Base-by-base conservation (phyloP, 2,888 invertebrate genomes). In the Trissolcus brochymenae region DNA sequence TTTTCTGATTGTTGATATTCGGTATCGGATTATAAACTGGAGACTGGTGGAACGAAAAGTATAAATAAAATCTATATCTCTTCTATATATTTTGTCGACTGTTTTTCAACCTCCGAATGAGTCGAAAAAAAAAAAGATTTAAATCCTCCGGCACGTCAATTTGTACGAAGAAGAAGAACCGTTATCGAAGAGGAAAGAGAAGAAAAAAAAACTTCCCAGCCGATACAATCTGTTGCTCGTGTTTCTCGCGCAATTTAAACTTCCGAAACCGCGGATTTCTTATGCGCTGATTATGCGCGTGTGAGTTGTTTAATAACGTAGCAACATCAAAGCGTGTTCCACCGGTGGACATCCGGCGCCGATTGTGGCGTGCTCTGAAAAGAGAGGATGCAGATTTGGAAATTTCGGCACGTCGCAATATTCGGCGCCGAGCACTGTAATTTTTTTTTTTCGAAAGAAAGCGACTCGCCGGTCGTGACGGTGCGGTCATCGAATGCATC, bases 361-460 rank as follows among this genome's bases (percentile, higher is more conserved):
- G 35, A 56, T 1, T 19, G 7, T 53, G 53, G 41, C 51, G 43
- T 62, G 56, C 40, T 19, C 14, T 46, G 56, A 50, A 70, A 19
- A 19, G 6, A 16, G 1, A 17, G 17, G 17, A 40, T 16, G 41
- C 56, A 54, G n/a, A 53, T 11, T 6, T 59, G 50, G 50, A 53
- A 71, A 64, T 57, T 57, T 73, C 50, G 73, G 51, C 66, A 40
- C 62, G 14, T 51, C 29, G 56, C 40, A 6, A 51, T n/a, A n/a
- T 57, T 65, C 54, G 40, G 2, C 46, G 35, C 25, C 25, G 49
- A 16, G 65, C 65, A 60, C 59, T 65, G 62, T 62, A 74, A 74
- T 74, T 74, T 74, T 35, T 35, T 74, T 74, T 74, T 35, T 35
- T 56, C 41, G 55, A 57, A 57, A 71, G 51, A 57, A 57, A 57